Evolutionary conservation across 1,140 invertebrate genomes (phyloP).

Genomic region (Phymastichus coffea): DNA sequence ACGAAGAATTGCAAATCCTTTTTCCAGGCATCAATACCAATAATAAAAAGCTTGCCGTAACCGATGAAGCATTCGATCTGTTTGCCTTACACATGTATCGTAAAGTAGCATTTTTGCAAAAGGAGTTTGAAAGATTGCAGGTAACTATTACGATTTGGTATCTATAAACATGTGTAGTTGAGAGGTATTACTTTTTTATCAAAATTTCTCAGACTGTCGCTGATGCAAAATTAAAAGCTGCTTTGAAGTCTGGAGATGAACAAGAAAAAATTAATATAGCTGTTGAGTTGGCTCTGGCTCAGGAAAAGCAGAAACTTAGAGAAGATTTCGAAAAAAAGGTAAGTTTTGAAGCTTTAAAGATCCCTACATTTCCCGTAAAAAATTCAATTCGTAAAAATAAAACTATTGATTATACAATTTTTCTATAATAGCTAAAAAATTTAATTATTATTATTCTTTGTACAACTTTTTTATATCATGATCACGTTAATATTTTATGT

Average conservation of each 20-base stretch:
- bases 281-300: slow-evolving; percentile 40
- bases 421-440: no score
- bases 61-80: slow-evolving; percentile 67
- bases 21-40: slow-evolving; percentile 70
- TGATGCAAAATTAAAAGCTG: slow-evolving; percentile 63
- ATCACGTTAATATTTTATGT: no score
- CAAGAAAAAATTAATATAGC: slow-evolving; percentile 45
- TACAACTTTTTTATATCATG: no score
- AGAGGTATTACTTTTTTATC: slow-evolving; percentile 7
- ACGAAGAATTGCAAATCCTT: slow-evolving; percentile 70
- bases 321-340: slow-evolving; percentile 46
- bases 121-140: slow-evolving; percentile 66
- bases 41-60: slow-evolving; percentile 65
- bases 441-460: no score
- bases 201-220: slow-evolving; percentile 62
- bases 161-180: background rate
- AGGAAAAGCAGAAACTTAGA: slow-evolving; percentile 44
- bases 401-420: no score
- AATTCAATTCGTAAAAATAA: no score
- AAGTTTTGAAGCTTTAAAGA: no score
- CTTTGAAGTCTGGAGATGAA: slow-evolving; percentile 59
- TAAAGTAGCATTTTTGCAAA: slow-evolving; percentile 68
- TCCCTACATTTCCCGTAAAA: no score
- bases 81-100: slow-evolving; percentile 68
- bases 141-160: slow-evolving; percentile 38